Percentiles rank a stretch among this genome's conserved stretches.
Conservation (phyloP, 2,888 invertebrate species). For the Venustoraphidia nigricollis region DNA sequence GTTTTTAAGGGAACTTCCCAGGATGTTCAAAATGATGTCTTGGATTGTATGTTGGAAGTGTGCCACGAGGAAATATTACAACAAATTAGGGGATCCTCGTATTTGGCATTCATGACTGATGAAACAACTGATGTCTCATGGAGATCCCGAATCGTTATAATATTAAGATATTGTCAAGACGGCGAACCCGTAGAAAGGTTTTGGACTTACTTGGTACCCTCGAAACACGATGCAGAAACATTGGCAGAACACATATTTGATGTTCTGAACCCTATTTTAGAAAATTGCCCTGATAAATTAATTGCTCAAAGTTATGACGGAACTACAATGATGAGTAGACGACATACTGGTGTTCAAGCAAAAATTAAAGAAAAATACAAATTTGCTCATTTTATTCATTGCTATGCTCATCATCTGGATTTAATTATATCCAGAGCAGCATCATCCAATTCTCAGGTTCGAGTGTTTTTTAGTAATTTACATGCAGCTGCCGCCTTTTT, state of each 20-base stretch:
- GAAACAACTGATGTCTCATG: constrained; percentile 18
- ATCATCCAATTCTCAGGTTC: too few relatives aligned
- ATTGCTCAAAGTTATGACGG: constrained; percentile 18
- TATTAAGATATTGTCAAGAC: constrained; percentile 16
- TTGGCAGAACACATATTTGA: constrained; percentile 8
- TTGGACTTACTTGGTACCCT: constrained; percentile 15
- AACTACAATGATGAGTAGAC: constrained; percentile 14
- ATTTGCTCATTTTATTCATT: constrained; percentile 10
- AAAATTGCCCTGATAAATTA: constrained; percentile 13
- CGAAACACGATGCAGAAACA: constrained; percentile 10
- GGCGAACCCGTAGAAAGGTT: constrained; percentile 16
- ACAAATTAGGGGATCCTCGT: constrained; percentile 14
- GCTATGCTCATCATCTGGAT: constrained; percentile 14
- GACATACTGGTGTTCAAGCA: too few relatives aligned
- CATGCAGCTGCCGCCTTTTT: too few relatives aligned
- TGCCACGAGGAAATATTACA: constrained; percentile 14
- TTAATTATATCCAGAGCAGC: constrained; percentile 8
- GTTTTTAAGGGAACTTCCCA: constrained; percentile 19
- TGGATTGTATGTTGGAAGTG: constrained; percentile 18
- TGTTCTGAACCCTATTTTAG: constrained; percentile 9
- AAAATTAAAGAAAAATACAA: constrained; percentile 7
- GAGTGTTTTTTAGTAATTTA: too few relatives aligned
- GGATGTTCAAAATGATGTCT: constrained; percentile 19
- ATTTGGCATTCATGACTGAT: constrained; percentile 17
- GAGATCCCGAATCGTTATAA: constrained; percentile 14